phyloP scores from a whole-genome alignment of 2,888 invertebrate species.

The Sphaerophoria rueppellii region DNA sequence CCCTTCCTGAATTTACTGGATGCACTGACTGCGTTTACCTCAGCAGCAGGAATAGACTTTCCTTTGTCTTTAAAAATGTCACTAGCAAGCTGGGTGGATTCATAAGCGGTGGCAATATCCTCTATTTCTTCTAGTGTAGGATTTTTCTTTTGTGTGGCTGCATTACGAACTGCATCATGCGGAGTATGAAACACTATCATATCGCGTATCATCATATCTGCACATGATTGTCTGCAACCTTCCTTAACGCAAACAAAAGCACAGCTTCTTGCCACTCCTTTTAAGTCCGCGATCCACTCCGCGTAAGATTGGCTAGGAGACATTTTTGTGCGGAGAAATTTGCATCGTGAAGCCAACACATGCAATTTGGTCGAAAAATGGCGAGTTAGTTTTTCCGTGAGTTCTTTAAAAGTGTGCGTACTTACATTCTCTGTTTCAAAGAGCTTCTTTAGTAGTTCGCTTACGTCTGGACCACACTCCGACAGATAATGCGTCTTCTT shows the following conservation, averaged over 20 bases:
- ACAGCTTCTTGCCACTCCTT: slow-evolving; percentile 59
- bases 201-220: slow-evolving; percentile 55
- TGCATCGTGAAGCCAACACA: slow-evolving; percentile 31
- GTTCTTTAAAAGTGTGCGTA: too few relatives aligned
- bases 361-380: too few relatives aligned
- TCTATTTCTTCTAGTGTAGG: slow-evolving; percentile 45
- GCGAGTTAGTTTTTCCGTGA: too few relatives aligned
- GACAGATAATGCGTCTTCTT: slow-evolving; percentile 25
- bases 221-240: slow-evolving; percentile 43
- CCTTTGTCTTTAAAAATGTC: slow-evolving; percentile 36
- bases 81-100: slow-evolving; percentile 24
- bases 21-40: slow-evolving; percentile 17
- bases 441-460: too few relatives aligned
- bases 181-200: slow-evolving; percentile 61
- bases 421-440: too few relatives aligned
- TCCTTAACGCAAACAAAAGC: slow-evolving; percentile 12
- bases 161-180: slow-evolving; percentile 48
- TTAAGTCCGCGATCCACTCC: slow-evolving; percentile 59
- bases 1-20: not conserved
- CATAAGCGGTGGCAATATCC: slow-evolving; percentile 43
- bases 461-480: too few relatives aligned
- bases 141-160: slow-evolving; percentile 45
- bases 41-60: slow-evolving; percentile 4
- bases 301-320: slow-evolving; percentile 18
- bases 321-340: slow-evolving; percentile 32